phyloP scores from a whole-genome alignment of 2,888 invertebrate genomes.

The Chydorus sphaericus region DNA sequence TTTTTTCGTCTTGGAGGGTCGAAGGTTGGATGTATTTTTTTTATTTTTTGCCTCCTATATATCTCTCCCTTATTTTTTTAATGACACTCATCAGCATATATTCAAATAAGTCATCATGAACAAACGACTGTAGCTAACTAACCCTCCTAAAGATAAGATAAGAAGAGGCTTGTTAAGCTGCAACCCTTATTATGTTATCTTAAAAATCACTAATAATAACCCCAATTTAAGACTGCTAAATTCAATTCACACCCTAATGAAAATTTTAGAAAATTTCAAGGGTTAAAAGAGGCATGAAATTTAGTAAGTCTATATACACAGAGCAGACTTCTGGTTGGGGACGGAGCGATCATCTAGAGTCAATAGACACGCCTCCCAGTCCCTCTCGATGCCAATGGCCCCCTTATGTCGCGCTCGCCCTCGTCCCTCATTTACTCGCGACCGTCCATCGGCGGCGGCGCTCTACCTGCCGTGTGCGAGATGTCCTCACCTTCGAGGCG shows the following conservation, averaged over 20 bases:
- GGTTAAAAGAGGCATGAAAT: no score
- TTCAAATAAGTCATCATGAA: slow-evolving; percentile 5
- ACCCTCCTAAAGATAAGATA: no score
- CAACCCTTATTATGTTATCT: no score
- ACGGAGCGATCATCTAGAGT: background rate
- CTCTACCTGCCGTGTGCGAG: background rate
- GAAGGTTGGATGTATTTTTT: background rate
- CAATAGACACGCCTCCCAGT: background rate
- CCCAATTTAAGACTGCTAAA: no score
- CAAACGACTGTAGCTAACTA: no score
- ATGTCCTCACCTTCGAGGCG: slow-evolving; percentile 6
- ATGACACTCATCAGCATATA: background rate
- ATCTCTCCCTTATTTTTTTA: background rate
- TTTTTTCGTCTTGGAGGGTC: slow-evolving; percentile 4
- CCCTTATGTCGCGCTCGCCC: no score
- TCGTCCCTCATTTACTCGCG: background rate
- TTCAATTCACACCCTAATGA: no score
- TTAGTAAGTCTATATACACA: no score
- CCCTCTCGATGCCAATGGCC: background rate
- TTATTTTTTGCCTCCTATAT: background rate
- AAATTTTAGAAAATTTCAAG: no score
- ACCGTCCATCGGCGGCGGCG: background rate
- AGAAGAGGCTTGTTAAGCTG: no score
- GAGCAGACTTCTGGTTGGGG: background rate
- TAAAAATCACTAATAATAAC: no score